Conservation (phyloP, 2,797 vertebrate genomes). For the Channa striata region DNA sequence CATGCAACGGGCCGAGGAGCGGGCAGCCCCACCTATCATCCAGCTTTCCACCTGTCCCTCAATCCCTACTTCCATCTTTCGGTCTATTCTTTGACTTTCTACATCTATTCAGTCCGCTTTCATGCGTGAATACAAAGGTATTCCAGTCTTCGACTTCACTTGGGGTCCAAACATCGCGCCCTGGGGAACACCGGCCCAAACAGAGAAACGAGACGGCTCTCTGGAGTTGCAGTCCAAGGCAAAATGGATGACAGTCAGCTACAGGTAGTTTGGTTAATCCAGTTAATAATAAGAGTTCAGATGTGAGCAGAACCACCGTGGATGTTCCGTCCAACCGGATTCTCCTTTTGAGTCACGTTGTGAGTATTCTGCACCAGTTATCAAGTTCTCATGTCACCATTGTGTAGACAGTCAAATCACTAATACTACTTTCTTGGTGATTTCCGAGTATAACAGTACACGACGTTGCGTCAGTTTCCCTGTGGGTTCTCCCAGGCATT, state of each 20-base stretch:
- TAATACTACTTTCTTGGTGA: slow-evolving; percentile 31
- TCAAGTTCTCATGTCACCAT: slow-evolving; percentile 37
- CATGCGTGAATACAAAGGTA: slow-evolving; percentile 30
- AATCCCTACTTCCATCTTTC: slow-evolving; percentile 65
- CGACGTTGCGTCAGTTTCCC: slow-evolving; percentile 11
- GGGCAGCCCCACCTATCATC: slow-evolving; percentile 31
- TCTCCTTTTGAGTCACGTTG: slow-evolving; percentile 24
- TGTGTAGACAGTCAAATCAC: slow-evolving; percentile 32
- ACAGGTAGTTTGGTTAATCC: slow-evolving; percentile 83
- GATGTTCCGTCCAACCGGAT: slow-evolving; percentile 29
- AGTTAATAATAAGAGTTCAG: slow-evolving; percentile 68
- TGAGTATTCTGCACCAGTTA: slow-evolving; percentile 36
- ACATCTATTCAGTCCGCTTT: slow-evolving; percentile 40
- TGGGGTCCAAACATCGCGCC: slow-evolving; percentile 48
- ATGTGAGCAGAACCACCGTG: slow-evolving; percentile 33
- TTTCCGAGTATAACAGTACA: slow-evolving; percentile 28
- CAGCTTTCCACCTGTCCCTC: slow-evolving; percentile 42
- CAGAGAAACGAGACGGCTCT: slow-evolving; percentile 46
- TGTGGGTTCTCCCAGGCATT: slow-evolving; percentile 14
- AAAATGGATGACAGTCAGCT: slow-evolving; percentile 66
- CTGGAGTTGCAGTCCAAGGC: slow-evolving; percentile 80
- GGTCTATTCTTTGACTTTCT: slow-evolving; percentile 63
- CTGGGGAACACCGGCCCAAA: slow-evolving; percentile 45
- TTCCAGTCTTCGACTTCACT: slow-evolving; percentile 49
- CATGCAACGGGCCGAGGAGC: slow-evolving; percentile 70